Base-by-base conservation (phyloP, 2,113 vertebrate genomes). In the Carassius carassius region DNA sequence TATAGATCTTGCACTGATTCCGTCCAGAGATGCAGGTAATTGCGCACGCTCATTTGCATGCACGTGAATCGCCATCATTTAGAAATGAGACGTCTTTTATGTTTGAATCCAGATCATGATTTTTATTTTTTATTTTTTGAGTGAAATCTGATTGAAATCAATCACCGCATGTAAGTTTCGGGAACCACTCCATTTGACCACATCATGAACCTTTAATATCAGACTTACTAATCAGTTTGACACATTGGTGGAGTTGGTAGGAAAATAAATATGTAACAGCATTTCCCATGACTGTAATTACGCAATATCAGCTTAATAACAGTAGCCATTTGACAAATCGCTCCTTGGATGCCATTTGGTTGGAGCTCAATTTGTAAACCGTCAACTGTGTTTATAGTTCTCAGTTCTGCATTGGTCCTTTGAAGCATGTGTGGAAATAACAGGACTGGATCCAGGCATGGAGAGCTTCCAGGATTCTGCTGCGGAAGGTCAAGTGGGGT, bases 251-350 rank as follows among this genome's bases (percentile, higher is more conserved):
- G 23, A 77, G 16, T 54, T 14, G 2, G 76, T 35, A 16, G 19
- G 11, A 35, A 62, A 77, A 49, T 29, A 37, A 67, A 23, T 67
- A 56, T 19, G 4, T 19, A 23, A n/a, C 23, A 25, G 17, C 32
- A 13, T 67, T 85, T 85, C 84, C 84, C 84, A 85, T 79, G 76
- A 58, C 51, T 23, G 49, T 72, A 79, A 72, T 85, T 63, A 56
- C 65, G 58, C 62, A 32, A 62, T 25, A 49, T 78, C 75, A 47
- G 54, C 44, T 62, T 70, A 47, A 25, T 51, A 63, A 51, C 25
- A 10, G 78, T 81, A 85, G 84, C 78, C 54, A 7, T 49, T 65
- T 25, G 3, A 10, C 29, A 63, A 32, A 76, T 32, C 21, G 25
- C 47, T 83, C 16, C 70, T 75, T 25, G 54, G 13, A 54, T 58